Conservation (phyloP, 2,113 vertebrate species). For the Perccottus glenii region DNA sequence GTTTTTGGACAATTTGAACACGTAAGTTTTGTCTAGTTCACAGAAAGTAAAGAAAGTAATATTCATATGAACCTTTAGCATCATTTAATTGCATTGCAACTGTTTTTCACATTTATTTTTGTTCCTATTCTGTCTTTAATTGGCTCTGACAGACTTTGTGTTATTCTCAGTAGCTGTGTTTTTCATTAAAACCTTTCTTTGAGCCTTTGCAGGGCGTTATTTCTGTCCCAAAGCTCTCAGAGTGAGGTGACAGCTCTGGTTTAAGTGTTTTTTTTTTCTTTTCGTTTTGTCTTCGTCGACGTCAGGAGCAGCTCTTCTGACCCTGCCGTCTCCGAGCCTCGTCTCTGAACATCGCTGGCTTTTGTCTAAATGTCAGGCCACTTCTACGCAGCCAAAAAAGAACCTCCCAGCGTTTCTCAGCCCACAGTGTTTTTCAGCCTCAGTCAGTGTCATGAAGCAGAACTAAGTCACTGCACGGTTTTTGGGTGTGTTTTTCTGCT, state of each 20-base stretch:
- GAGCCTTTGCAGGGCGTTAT: background rate
- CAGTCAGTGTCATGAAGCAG: constrained; percentile 53
- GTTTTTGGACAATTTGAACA: no score
- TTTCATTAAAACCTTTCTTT: background rate
- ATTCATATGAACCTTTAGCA: no score
- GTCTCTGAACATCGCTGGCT: constrained; percentile 49
- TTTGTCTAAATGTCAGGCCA: constrained; percentile 59
- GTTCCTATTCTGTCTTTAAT: background rate
- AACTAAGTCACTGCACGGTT: constrained; percentile 68
- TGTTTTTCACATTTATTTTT: no score
- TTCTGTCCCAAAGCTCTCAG: background rate
- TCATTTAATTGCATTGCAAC: no score
- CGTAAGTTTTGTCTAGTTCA: no score
- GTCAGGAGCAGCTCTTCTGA: constrained; percentile 33
- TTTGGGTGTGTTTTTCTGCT: constrained; percentile 43
- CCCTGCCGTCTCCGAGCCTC: constrained; percentile 44
- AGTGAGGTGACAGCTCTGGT: constrained; percentile 12
- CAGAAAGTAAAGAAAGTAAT: no score
- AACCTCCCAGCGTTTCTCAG: background rate
- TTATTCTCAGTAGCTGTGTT: background rate
- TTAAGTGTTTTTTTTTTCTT: background rate
- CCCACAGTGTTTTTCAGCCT: constrained; percentile 48
- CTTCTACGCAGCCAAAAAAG: constrained; percentile 16
- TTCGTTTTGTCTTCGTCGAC: constrained; percentile 14
- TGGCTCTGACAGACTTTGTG: background rate